Evolutionary conservation across 2,113 vertebrate genomes (phyloP).

Genomic region (Sitta europaea): DNA sequence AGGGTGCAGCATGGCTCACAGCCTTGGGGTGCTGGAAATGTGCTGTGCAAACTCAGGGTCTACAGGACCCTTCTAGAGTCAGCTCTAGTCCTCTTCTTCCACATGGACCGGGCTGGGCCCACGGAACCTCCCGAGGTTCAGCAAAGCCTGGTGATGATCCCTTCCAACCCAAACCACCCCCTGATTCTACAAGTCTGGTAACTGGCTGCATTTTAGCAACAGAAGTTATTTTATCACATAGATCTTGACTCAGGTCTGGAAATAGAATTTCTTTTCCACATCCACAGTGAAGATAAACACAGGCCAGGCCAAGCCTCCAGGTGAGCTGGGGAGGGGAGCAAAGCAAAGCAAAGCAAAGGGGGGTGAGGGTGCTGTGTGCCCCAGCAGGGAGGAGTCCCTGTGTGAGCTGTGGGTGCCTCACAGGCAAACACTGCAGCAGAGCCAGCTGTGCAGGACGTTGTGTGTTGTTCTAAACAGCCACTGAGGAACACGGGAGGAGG

Average conservation of each 20-base stretch:
- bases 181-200: too few species aligned
- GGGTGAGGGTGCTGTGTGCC: fast-evolving
- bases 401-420: background rate
- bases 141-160: background rate
- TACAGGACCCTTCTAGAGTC: background rate
- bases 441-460: fast-evolving
- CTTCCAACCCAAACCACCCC: background rate
- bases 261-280: background rate
- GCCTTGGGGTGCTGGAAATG: slow-evolving; percentile 42
- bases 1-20: background rate
- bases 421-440: background rate
- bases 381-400: background rate
- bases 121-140: background rate
- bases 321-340: background rate
- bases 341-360: background rate
- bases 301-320: fast-evolving
- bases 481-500: background rate
- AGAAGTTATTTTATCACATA: fast-evolving
- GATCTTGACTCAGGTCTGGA: background rate
- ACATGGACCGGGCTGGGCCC: background rate
- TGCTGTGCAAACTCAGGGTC: background rate
- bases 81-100: background rate
- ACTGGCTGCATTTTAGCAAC: background rate
- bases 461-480: background rate
- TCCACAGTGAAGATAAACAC: fast-evolving